These are phyloP conservation scores for Nyctalus aviator DNA, from an alignment of 2,797 vertebrate species.

Conservation along the genomic window DNA sequence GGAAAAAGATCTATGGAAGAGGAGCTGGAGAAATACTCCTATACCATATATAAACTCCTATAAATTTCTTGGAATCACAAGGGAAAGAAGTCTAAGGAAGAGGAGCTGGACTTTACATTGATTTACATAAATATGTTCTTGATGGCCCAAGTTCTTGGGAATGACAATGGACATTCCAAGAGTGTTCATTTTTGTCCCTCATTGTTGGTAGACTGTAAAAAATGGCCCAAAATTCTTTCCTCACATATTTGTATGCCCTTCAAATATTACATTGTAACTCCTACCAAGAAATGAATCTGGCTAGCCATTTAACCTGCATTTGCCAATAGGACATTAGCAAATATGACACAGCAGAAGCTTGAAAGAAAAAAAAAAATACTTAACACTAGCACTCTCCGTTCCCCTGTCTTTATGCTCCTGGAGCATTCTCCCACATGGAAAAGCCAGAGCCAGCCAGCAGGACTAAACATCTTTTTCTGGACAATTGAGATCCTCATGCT, in stretches of 20 bases:
- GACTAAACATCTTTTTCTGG: not conserved
- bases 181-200: not conserved
- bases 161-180: not conserved
- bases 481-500: not conserved
- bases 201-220: not conserved
- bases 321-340: not conserved
- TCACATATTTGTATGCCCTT: not conserved
- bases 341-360: not conserved
- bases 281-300: not conserved
- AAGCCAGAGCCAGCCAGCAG: not conserved
- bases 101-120: not conserved
- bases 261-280: not conserved
- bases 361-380: not conserved
- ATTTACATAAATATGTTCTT: not conserved
- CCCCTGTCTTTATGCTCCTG: not conserved
- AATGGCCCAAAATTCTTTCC: not conserved
- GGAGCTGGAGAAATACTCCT: not conserved
- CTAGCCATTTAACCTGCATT: not conserved
- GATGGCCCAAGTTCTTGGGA: not conserved
- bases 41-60: not conserved
- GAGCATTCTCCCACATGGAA: not conserved
- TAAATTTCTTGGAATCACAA: not conserved
- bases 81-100: not conserved
- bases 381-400: not conserved
- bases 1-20: not conserved